Percentiles rank a stretch among this genome's conserved stretches.
Evolutionary conservation across 2,797 vertebrate genomes (phyloP).

Genomic region (Pampus argenteus): DNA sequence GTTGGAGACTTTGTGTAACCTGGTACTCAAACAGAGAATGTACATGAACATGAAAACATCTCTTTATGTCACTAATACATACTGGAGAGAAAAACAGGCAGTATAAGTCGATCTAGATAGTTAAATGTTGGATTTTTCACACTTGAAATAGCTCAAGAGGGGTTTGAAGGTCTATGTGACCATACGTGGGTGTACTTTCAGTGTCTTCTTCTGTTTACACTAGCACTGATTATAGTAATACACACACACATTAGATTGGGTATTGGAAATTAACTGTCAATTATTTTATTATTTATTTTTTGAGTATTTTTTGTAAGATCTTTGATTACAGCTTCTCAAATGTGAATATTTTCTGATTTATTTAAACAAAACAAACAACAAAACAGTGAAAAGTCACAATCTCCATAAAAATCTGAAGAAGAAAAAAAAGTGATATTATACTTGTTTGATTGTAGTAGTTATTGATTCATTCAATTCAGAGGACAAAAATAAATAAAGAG

Average conservation of each 20-base stretch:
- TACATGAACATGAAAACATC: constrained; percentile 28
- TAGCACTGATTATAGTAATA: background rate
- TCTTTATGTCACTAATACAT: constrained; percentile 13
- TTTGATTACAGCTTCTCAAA: no score
- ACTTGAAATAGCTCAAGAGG: background rate
- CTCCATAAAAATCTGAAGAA: no score
- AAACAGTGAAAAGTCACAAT: no score
- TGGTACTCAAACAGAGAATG: constrained; percentile 49
- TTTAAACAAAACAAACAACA: no score
- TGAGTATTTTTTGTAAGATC: no score
- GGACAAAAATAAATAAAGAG: background rate
- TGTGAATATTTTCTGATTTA: no score
- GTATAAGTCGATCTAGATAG: constrained; percentile 2
- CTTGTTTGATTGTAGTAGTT: no score
- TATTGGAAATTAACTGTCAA: no score
- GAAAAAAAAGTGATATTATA: no score
- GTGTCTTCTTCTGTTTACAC: constrained; percentile 2
- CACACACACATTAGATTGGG: background rate
- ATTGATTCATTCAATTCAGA: no score
- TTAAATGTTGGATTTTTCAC: constrained; percentile 17
- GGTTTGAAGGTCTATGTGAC: background rate
- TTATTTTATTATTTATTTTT: no score
- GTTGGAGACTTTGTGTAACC: constrained; percentile 55
- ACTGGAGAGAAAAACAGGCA: constrained; percentile 11
- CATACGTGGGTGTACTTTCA: background rate